Conservation (phyloP, 2,888 invertebrate genomes). For the Meiosimyza platycephala region DNA sequence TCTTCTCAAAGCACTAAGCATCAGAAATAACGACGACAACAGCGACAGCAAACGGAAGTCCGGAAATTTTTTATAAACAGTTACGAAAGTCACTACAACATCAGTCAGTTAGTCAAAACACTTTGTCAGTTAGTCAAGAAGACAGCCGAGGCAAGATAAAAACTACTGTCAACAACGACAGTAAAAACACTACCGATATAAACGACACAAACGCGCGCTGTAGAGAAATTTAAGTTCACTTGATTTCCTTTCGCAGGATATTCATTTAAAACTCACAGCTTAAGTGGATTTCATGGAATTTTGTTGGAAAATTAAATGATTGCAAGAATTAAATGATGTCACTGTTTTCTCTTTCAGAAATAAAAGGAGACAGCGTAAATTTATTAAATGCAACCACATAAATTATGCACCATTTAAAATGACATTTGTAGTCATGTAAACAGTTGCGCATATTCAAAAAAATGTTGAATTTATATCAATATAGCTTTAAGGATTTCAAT, state of each 20-base stretch:
- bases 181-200: slow-evolving; percentile 13
- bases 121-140: background rate
- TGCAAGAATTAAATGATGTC: background rate
- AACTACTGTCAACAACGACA: slow-evolving; percentile 16
- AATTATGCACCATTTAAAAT: too few species aligned
- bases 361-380: too few species aligned
- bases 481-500: background rate
- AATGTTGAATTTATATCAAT: background rate
- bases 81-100: background rate
- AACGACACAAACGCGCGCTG: background rate
- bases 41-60: slow-evolving; percentile 25
- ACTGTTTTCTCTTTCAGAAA: too few species aligned
- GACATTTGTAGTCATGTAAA: background rate
- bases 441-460: background rate
- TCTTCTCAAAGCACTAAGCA: background rate
- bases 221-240: slow-evolving; percentile 26
- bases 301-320: slow-evolving; percentile 21
- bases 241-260: slow-evolving; percentile 33
- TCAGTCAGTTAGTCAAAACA: slow-evolving; percentile 36
- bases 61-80: slow-evolving; percentile 1
- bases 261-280: slow-evolving; percentile 26
- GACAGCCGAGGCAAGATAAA: slow-evolving; percentile 23
- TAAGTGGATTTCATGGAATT: slow-evolving; percentile 3
- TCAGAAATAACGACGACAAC: slow-evolving; percentile 14
- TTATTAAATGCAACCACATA: too few species aligned